These are phyloP conservation scores for Temnopleurus reevesii DNA, from an alignment of 53 echinoderm and acorn worm species.

Conservation along the genomic window DNA sequence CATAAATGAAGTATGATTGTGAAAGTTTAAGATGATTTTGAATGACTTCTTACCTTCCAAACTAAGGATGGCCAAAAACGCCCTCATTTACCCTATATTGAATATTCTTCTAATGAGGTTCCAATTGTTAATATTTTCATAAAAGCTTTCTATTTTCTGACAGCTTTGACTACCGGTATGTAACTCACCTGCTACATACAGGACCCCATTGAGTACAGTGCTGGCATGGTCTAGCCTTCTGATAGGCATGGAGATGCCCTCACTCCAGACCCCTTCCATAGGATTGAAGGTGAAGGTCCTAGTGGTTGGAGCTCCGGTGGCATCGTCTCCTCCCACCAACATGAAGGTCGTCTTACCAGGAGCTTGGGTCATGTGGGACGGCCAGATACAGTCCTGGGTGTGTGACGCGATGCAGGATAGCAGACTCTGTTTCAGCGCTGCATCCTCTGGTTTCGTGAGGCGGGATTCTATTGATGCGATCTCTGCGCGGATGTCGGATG, in stretches of 20 bases:
- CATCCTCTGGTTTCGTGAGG: conserved; percentile 20
- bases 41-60: no score
- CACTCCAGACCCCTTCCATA: not conserved
- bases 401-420: conserved; percentile 32
- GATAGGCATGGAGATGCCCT: conserved; percentile 27
- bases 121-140: no score
- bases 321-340: conserved; percentile 45
- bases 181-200: conserved; percentile 57
- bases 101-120: no score
- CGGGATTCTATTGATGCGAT: conserved; percentile 31
- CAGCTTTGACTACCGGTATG: no score
- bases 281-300: conserved; percentile 9
- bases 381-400: conserved; percentile 55
- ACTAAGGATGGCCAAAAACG: no score
- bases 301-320: not conserved
- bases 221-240: conserved; percentile 60
- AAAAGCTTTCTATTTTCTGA: no score
- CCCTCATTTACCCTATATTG: no score
- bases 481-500: conserved; percentile 20
- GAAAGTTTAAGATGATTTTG: no score
- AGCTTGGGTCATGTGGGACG: conserved; percentile 47
- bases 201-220: conserved; percentile 46
- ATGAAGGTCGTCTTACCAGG: conserved; percentile 30
- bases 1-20: no score
- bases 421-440: conserved; percentile 41